Evolutionary conservation across 2,113 vertebrate species (phyloP), one percentile per base, ranked within the genome.

Genomic region (Daubentonia madagascariensis): DNA sequence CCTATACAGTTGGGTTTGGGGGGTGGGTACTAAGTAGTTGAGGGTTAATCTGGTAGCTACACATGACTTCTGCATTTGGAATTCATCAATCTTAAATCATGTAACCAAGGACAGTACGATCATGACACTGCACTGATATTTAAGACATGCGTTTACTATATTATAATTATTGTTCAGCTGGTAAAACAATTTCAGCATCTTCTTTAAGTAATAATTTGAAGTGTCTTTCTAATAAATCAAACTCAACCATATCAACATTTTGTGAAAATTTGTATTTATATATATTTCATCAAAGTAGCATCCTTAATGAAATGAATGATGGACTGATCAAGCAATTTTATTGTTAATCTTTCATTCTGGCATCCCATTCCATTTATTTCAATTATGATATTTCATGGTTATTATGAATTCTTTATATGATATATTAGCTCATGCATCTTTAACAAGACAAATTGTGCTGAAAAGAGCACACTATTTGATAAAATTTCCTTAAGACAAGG

Each of bases 301-400:
- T 90, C 67, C 25, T 70, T 97, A 97, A 94, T 97, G 54, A 96
- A 12, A 95, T 97, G 88, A 95, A 67, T 89, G 93, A 96, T 97
- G 80, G 30, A 65, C 84, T 84, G 37, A 92, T 92, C 61, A 95
- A 75, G 17, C 28, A 85, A 59, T 85, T 92, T 61, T 57, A 76
- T 91, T 92, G 20, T 90, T 90, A 96, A 97, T 97, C 32, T 63
- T 97, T 97, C 90, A 92, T 89, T 78, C 72, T 94, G 81, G 14
- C 68, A 92, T 48, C 23, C 12, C 14, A n/a, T 87, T 94, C 23
- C 87, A 90, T 98, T 97, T 97, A 96, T 97, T 96, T 95, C 52
- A 95, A 90, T 97, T 96, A 96, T 52, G 23, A 83, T 70, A 72
- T 23, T 94, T 96, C 54, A 59, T 67, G 30, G 5, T 14, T 94